Base-by-base conservation (phyloP, 2,888 invertebrate species). In the Drosophila rubida region DNA sequence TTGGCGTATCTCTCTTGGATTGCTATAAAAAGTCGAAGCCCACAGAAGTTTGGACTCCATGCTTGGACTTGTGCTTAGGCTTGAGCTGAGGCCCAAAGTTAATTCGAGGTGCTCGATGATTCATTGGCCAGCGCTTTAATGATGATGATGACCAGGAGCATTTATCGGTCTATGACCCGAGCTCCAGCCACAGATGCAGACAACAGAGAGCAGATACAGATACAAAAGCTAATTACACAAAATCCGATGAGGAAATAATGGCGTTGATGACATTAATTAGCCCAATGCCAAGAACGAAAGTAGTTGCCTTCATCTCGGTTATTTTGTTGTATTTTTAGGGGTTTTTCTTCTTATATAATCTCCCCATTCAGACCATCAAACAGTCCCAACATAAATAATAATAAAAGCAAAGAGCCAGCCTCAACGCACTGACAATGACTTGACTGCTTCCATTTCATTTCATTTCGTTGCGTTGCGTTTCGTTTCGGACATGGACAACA, bases 261-360 rank as follows among this genome's bases (percentile, higher is more conserved):
- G 64, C 50, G 64, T 50, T 78, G 73, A 82, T 82, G 87, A 82
- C 82, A 84, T 87, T 82, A 87, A 82, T 87, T 84, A 87, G 85
- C 77, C 48, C 68, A 73, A 50, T 19, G 44, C 14, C 25, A 49
- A 37, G 45, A 54, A 62, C 42, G 53, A 59, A 58, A 71, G 60
- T 58, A 58, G 25, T 25, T 54, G 37, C 22, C 37, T 42, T 19
- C 30, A 30, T 57, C 25, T 50, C 48, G 25, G 46, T 39, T 46
- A 7, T 48, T 5, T 37, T 42, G 49, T 35, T 30, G 8, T 1
- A 23, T 23, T 23, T 23, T 4, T 2, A 25, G 46, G 35, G 19
- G 16, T 32, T 35, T 61, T 46, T 48, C 46, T 37, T 14, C 30
- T 16, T 30, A 9, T 19, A 44, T 51, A 66, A 63, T 60, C 60